Evolutionary conservation across 64 coral and sea anemone genomes (phyloP), one percentile per base, ranked within the genome.

Genomic region (Montipora efflorescens): DNA sequence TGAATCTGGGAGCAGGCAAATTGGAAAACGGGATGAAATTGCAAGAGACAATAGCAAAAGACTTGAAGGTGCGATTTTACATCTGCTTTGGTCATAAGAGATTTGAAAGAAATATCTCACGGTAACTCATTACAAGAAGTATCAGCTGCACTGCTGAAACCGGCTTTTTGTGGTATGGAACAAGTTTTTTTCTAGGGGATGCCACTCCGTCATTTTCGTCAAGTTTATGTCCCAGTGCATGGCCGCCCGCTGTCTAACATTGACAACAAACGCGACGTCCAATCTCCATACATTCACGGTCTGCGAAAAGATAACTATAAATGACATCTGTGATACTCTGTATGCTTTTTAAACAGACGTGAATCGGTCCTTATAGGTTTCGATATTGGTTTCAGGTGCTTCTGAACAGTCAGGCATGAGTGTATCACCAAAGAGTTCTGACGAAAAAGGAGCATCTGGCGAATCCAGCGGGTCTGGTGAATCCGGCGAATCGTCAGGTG

Each of bases 1-100:
- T 0, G 70, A 85, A 5, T 82, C 87, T 67, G 79, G 52, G 59
- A 22, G 67, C 47, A 91, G 19, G 36, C 58, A 28, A 10, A 48
- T 83, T 9, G 50, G 14, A 83, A 91, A 83, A 50, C 67, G 79
- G 49, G 73, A 61, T 46, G 57, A 91, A 59, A 91, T 91, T 59
- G 48, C 68, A 36, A 79, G 69, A 75, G 90, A 91, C 16, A 46
- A 72, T 2, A 59, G 16, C 36, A 36, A 45, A 45, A 16, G 14
- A 11, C 4, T 43, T 2, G 22, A 82, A 82, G 80, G 80, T 82
- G 64, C 12, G 79, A 58, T 80, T 57, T 57, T 57, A 36, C 28
- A 36, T 36, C 28, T 2, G 28, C 28, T 36, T 36, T 36, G 28
- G 28, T 36, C 28, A 36, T 36, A 36, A 36, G 28, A 36, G 28